Percentiles rank a stretch among this genome's conserved stretches.
These are phyloP conservation scores for Podarcis cretensis DNA, from an alignment of 2,113 vertebrate genomes.

Conservation along the genomic window DNA sequence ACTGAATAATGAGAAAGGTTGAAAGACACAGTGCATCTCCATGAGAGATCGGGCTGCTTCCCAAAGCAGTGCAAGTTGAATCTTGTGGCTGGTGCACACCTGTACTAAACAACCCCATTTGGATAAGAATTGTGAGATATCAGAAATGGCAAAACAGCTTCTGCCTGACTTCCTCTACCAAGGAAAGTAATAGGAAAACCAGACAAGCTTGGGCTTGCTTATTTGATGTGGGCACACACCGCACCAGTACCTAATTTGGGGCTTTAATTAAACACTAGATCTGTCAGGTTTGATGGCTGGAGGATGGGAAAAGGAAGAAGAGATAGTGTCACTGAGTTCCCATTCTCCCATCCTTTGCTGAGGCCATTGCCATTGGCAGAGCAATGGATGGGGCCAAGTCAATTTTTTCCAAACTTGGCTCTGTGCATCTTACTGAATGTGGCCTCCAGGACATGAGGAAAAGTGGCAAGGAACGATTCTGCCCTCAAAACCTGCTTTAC, in stretches of 20 bases:
- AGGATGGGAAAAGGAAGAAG: background rate
- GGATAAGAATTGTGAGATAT: slow-evolving; percentile 14
- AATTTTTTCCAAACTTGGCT: background rate
- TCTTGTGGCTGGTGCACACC: too few relatives aligned
- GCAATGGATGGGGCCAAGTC: background rate
- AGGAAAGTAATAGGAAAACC: background rate
- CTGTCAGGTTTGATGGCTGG: background rate
- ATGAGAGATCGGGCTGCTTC: too few relatives aligned
- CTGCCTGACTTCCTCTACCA: slow-evolving; percentile 23
- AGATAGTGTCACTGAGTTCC: background rate
- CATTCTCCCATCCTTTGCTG: background rate
- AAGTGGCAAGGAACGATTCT: background rate
- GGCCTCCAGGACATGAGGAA: background rate
- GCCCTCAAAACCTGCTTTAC: background rate
- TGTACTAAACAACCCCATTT: background rate
- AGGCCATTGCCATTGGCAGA: background rate
- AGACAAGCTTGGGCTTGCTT: background rate
- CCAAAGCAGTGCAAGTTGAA: too few relatives aligned
- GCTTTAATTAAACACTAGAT: background rate
- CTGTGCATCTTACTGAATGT: background rate
- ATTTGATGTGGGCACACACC: background rate
- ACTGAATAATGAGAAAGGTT: too few relatives aligned
- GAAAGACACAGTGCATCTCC: too few relatives aligned
- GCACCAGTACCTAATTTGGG: background rate
- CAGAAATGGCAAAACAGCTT: slow-evolving; percentile 33